Base-by-base conservation (phyloP, 2,797 vertebrate species). In the Liasis olivaceus region DNA sequence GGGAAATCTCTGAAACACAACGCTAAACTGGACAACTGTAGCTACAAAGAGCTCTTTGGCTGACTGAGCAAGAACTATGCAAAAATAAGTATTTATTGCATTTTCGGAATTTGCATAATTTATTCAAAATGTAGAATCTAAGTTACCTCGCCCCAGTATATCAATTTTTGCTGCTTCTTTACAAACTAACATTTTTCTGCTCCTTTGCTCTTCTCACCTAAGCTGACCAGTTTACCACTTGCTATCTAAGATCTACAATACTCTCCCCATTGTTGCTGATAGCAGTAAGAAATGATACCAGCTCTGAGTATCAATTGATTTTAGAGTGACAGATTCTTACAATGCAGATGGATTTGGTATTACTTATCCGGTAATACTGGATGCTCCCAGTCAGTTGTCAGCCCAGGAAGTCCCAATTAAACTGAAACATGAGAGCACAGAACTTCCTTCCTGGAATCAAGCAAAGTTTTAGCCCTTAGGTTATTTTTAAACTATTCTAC, bases 401-500 rank as follows among this genome's bases (percentile, higher is more conserved):
- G 0, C 0, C 31, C 0, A 1, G 20, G 66, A 93, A 92, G 58
- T 94, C 28, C 0, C 0, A 91, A 93, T 9, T 89, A 87, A 69
- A 89, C 62, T 92, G 88, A 81, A 31, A 66, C 64, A 60, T 28
- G 91, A 95, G 91, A 90, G 64, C 28, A 90, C 85, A 54, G 91
- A 66, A 77, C 0, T 51, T 94, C 62, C 31, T 60, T 42, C 59
- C 4, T 77, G 54, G 0, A 90, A 91, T 31, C 14, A n/a, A 81
- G 59, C 85, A 88, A 4, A 0, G 92, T 88, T 63, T 56, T 88
- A 66, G 36, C 62, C 60, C 77, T 87, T 0, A 51, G 90, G 85
- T 90, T 93, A 92, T 90, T 94, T 94, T 88, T n/a, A 90, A 85
- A 88, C 63, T 2, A 59, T 86, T 92, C 56, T 12, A 14, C 54